Evolutionary conservation across 2,888 invertebrate species (phyloP), one percentile per base, ranked within the genome.

Genomic region (Nomada ferruginata): DNA sequence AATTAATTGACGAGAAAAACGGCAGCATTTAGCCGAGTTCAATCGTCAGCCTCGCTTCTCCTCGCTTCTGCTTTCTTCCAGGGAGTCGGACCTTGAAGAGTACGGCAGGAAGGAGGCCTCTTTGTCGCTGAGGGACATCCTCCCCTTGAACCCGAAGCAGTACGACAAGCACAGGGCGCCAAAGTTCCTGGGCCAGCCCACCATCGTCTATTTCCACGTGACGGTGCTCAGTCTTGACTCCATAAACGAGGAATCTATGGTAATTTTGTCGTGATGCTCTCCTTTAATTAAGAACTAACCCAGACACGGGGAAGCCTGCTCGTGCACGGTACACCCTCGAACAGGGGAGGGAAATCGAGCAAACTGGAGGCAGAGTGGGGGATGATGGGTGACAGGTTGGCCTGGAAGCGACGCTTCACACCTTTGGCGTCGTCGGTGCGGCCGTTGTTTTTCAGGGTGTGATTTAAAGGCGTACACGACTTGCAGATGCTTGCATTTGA

Each of bases 181-280:
- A 0, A 98, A 98, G 94, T 95, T 96, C 72, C 94, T 97, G 90
- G 97, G 97, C 1, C 97, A 97, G 92, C 97, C 98, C 3, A 98
- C 98, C 0, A 95, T 97, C 63, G 98, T 98, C 55, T 97, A 98
- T 93, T 98, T 98, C 91, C 98, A 98, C 92, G 98, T 98, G 68
- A 98, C 98, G 11, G 98, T 98, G 1, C 94, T 98, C 80, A 98
- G 98, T 65, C 94, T 98, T 88, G 98, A 98, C 94, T 98, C 98
- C n/a, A 98, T 98, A 86, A 98, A 98, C 92, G 98, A 98, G 93
- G 98, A 98, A 94, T 98, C 98, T 60, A 98, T 98, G 98, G 97
- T 97, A 79, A 82, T 78, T 76, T 57, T n/a, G 26, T 44, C 29
- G 9, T 50, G 29, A 57, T 52, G 50, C 60, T 66, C 42, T 0